These are phyloP conservation scores for Platyrinchus mystaceus DNA, from an alignment of 2,797 vertebrate genomes.

Conservation along the genomic window DNA sequence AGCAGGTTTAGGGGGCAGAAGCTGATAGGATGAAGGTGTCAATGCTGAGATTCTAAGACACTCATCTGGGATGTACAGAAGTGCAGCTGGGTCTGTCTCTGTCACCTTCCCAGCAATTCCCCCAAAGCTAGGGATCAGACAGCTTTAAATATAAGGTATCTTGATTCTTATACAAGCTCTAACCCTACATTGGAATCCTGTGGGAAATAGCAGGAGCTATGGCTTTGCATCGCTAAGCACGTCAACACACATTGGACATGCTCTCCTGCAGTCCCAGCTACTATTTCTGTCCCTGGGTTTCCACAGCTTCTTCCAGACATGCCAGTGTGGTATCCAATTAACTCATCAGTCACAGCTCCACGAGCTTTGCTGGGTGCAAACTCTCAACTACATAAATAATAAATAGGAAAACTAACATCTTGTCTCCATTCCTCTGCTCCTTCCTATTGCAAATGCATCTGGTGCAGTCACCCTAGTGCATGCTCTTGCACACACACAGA, in stretches of 20 bases:
- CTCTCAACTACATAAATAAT: slow-evolving; percentile 42
- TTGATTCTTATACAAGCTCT: neutral
- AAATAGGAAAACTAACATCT: slow-evolving; percentile 27
- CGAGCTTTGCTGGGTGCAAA: neutral
- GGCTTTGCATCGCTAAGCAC: neutral
- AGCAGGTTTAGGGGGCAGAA: neutral
- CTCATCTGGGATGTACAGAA: neutral
- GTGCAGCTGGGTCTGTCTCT: neutral
- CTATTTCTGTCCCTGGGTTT: neutral
- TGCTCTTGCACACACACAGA: neutral
- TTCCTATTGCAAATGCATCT: slow-evolving; percentile 12
- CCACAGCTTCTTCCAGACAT: neutral
- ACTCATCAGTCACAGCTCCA: slow-evolving; percentile 1
- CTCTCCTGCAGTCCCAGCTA: neutral
- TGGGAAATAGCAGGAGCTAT: neutral
- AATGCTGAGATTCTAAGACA: neutral
- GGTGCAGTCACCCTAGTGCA: neutral
- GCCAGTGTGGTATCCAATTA: slow-evolving; percentile 9
- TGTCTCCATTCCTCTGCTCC: neutral
- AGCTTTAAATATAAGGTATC: neutral
- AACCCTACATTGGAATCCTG: neutral
- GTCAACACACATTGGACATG: neutral
- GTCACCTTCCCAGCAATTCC: neutral
- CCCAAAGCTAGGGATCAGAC: neutral
- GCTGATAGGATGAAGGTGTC: neutral